phyloP scores from a whole-genome alignment of 2,888 invertebrate genomes.

The Eristalis intricaria region DNA sequence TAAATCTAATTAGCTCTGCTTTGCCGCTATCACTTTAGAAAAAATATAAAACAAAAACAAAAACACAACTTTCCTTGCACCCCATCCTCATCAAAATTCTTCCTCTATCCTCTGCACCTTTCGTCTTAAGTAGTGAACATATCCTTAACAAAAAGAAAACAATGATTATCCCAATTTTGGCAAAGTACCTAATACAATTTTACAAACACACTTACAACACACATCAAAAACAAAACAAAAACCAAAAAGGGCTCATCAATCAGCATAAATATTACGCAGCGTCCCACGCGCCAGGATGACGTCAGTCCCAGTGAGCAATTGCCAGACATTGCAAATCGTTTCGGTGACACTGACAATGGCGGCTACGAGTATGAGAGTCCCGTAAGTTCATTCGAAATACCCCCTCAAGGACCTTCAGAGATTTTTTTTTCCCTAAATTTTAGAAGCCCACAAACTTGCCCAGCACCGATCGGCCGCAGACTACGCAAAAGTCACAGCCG shows the following conservation, averaged over 20 bases:
- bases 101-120: neutral
- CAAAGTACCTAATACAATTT: conserved; percentile 46
- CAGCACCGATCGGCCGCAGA: conserved; percentile 9
- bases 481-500: conserved; percentile 17
- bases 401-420: neutral
- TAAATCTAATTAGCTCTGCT: conserved; percentile 21
- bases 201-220: conserved; percentile 10
- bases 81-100: conserved; percentile 16
- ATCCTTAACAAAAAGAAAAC: conserved; percentile 17
- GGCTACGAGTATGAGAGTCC: conserved; percentile 51
- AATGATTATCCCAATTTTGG: conserved; percentile 41
- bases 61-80: conserved; percentile 8
- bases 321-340: conserved; percentile 54
- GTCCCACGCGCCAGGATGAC: conserved; percentile 60
- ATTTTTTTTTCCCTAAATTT: neutral
- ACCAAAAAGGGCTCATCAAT: conserved; percentile 65
- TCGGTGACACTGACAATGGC: conserved; percentile 26
- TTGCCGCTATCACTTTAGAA: conserved; percentile 22
- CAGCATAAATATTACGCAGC: conserved; percentile 71
- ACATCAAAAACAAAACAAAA: conserved; percentile 30
- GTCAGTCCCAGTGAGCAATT: neutral
- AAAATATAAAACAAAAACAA: neutral
- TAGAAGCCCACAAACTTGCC: conserved; percentile 40
- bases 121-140: neutral
- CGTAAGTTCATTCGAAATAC: conserved; percentile 24